These are phyloP conservation scores for Ectropis grisescens DNA, from an alignment of 1,140 invertebrate species.

Conservation along the genomic window DNA sequence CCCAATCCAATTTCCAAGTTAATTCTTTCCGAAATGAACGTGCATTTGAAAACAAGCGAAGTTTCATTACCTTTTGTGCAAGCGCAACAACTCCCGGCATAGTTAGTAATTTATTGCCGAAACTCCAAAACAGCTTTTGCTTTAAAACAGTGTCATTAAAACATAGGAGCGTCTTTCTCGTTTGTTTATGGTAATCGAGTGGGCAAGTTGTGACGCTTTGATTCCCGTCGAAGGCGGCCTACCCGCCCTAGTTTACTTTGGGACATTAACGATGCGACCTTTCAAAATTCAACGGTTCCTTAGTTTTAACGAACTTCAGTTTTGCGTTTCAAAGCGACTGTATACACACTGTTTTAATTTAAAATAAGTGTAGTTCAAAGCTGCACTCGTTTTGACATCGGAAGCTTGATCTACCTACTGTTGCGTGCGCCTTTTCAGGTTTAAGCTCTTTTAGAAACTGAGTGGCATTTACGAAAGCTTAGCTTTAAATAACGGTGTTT, in stretches of 20 bases:
- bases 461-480: too few relatives aligned
- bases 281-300: constrained; percentile 40
- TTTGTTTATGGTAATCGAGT: constrained; percentile 64
- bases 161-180: constrained; percentile 42
- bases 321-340: constrained; percentile 16
- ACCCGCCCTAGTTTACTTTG: constrained; percentile 45
- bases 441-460: too few relatives aligned
- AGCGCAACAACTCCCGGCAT: too few relatives aligned
- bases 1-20: too few relatives aligned
- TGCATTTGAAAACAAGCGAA: too few relatives aligned
- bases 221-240: constrained; percentile 27
- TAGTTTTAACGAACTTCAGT: constrained; percentile 22
- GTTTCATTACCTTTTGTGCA: too few relatives aligned
- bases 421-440: too few relatives aligned
- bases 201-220: constrained; percentile 56
- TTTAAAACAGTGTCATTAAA: constrained; percentile 56
- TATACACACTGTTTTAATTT: constrained; percentile 16
- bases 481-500: too few relatives aligned
- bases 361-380: constrained; percentile 10
- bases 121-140: constrained; percentile 3
- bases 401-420: too few relatives aligned
- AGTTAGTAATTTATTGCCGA: too few relatives aligned
- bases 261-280: constrained; percentile 24
- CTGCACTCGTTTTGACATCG: constrained; percentile 3
- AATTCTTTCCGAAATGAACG: too few relatives aligned